Conservation (phyloP, 2,797 vertebrate species). For the Synaphobranchus kaupii region DNA sequence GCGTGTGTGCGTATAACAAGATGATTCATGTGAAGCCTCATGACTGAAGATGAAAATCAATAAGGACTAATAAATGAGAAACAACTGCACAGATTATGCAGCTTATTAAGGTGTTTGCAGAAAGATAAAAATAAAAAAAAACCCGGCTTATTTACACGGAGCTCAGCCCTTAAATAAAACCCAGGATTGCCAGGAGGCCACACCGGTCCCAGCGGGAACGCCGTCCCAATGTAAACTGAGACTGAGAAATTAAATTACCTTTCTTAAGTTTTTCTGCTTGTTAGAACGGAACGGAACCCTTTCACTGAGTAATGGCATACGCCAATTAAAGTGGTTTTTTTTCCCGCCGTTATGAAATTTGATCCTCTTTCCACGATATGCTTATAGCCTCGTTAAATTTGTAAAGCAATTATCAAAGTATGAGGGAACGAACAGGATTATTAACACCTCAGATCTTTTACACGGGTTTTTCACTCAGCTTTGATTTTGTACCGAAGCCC, state of each 20-base stretch:
- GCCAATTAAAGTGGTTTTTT: not conserved
- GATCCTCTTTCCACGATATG: not conserved
- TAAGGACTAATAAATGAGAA: conserved; percentile 80
- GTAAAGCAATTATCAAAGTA: not conserved
- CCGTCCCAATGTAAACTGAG: not conserved
- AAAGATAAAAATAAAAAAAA: not conserved
- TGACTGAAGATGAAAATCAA: conserved; percentile 76
- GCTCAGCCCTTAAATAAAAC: not conserved
- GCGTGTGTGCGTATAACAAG: conserved; percentile 43
- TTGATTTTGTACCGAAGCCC: too few relatives aligned
- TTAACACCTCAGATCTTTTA: not conserved
- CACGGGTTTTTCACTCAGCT: not conserved
- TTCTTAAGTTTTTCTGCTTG: not conserved
- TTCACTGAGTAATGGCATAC: not conserved
- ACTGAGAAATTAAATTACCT: not conserved
- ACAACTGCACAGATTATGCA: conserved; percentile 73
- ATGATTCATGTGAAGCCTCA: conserved; percentile 69
- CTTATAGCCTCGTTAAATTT: not conserved
- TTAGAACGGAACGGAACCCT: not conserved
- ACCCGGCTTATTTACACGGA: not conserved
- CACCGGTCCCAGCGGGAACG: not conserved
- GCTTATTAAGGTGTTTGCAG: conserved; percentile 71
- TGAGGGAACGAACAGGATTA: not conserved
- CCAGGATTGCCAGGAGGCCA: not conserved
- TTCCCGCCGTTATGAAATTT: not conserved